Conservation (phyloP, 2,888 invertebrate genomes). For the Peribatodes rhomboidaria region DNA sequence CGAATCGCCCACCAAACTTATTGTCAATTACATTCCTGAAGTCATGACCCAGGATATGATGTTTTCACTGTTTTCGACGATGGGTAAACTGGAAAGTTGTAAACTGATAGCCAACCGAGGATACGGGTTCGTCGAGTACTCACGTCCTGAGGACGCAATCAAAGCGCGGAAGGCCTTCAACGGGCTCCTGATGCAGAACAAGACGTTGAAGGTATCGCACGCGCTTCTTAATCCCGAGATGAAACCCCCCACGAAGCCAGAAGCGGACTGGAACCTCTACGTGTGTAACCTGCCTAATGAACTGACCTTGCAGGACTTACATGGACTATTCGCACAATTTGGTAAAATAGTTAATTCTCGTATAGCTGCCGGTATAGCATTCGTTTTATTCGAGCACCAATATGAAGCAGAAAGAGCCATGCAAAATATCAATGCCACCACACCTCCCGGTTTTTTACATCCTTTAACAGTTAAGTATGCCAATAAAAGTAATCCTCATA, state of each 20-base stretch:
- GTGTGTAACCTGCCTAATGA: conserved; percentile 86
- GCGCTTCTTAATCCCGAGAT: conserved; percentile 82
- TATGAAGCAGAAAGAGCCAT: conserved; percentile 84
- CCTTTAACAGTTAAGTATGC: conserved; percentile 86
- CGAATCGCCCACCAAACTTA: conserved; percentile 86
- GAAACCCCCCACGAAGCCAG: conserved; percentile 84
- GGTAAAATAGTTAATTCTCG: conserved; percentile 87
- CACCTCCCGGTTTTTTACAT: conserved; percentile 84
- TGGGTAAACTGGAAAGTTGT: conserved; percentile 87
- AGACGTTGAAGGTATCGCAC: conserved; percentile 84
- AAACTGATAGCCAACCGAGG: conserved; percentile 86
- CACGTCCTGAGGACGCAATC: conserved; percentile 81
- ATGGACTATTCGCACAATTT: conserved; percentile 85
- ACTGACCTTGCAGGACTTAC: conserved; percentile 86
- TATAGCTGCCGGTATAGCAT: conserved; percentile 85
- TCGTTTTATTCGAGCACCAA: conserved; percentile 84
- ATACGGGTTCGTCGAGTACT: conserved; percentile 86
- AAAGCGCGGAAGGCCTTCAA: conserved; percentile 85
- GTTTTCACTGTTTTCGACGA: conserved; percentile 85
- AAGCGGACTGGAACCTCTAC: conserved; percentile 86
- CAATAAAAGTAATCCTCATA: conserved; percentile 85
- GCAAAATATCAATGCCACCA: conserved; percentile 80
- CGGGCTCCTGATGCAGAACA: conserved; percentile 85
- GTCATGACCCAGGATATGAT: conserved; percentile 87
- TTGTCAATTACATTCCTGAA: conserved; percentile 87